These are phyloP conservation scores for Colostygia pectinataria DNA, from an alignment of 2,888 invertebrate genomes.

Conservation along the genomic window DNA sequence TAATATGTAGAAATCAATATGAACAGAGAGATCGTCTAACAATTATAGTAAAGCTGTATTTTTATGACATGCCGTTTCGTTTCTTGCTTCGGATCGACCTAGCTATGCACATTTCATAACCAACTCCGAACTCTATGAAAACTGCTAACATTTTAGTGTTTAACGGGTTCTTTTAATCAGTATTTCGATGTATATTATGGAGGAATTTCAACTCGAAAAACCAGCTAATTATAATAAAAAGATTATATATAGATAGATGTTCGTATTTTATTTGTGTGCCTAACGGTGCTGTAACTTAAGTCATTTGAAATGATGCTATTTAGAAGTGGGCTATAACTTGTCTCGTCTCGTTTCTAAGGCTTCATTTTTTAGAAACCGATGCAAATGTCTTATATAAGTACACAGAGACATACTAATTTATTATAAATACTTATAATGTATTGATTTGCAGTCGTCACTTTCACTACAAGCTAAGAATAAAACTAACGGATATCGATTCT, in stretches of 20 bases:
- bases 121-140: slow-evolving; percentile 25
- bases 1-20: no score
- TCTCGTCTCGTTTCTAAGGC: neutral
- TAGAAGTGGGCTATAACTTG: neutral
- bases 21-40: no score
- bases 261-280: slow-evolving; percentile 19
- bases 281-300: slow-evolving; percentile 15
- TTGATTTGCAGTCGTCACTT: no score
- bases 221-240: slow-evolving; percentile 32
- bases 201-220: slow-evolving; percentile 32
- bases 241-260: slow-evolving; percentile 27
- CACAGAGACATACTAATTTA: no score
- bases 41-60: slow-evolving; percentile 1
- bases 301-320: slow-evolving; percentile 10
- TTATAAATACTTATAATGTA: no score
- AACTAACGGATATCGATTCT: no score
- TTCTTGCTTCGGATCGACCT: slow-evolving; percentile 10
- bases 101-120: slow-evolving; percentile 11
- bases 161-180: slow-evolving; percentile 36
- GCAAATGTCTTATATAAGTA: no score
- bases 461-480: no score
- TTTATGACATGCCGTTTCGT: slow-evolving; percentile 10
- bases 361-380: neutral
- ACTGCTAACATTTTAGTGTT: slow-evolving; percentile 28
- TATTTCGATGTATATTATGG: slow-evolving; percentile 31